Base-by-base conservation (phyloP, 2,888 invertebrate species). In the Scaptomyza caliginosa region DNA sequence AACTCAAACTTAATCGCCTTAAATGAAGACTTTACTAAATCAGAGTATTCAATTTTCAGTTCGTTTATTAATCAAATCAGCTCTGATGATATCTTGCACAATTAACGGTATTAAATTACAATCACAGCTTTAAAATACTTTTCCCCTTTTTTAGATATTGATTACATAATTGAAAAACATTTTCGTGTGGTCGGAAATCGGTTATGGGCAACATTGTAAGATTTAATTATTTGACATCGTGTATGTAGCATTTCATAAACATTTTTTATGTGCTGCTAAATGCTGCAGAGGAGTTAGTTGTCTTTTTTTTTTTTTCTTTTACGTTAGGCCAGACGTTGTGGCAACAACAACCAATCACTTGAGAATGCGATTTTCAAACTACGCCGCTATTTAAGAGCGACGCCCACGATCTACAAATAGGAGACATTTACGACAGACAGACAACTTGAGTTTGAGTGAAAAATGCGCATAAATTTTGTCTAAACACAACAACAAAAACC, bases 191-290 rank as follows among this genome's bases (percentile, higher is more conserved):
- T 57, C 51, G 32, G 39, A 63, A 34, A 64, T 69, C 40, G 49
- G 34, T 43, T 32, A 40, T 43, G 51, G 43, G 28, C 40, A 56
- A 13, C 32, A 57, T 56, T 49, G 45, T 40, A 16, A 11, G 16
- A 48, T 57, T 68, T 83, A 83, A 77, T 76, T 79, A 52, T 48
- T 34, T 30, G 19, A 46, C 32, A 13, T 32, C 19, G 19, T 39
- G 38, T 38, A 10, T 38, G 4, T 11, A 23, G 19, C 28, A 36
- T 55, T 55, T 60, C 55, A 49, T 30, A 45, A 62, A 67, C 51
- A 67, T 40, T 70, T 79, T 83, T 83, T 83, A 86, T 84, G 75
- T 84, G 57, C 88, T 84, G 85, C 77, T 88, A 88, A 86, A 87
- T 88, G 78, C 63, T 88, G 86, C 88, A 89, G 89, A 86, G 86